phyloP scores from a whole-genome alignment of 2,113 vertebrate species.

The Sinocyclocheilus grahami region DNA sequence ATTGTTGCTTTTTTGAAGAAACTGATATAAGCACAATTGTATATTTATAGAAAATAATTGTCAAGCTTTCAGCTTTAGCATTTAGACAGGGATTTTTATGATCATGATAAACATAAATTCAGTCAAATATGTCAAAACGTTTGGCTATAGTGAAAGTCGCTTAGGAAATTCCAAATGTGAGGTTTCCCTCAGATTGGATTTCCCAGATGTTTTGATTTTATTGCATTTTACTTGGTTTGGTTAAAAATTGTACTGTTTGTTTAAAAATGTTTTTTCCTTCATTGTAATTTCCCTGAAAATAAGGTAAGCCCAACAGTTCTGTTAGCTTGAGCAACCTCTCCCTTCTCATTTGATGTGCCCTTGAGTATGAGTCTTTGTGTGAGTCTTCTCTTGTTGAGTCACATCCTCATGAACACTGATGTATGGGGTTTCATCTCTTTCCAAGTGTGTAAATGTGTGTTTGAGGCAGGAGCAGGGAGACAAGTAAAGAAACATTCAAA shows the following conservation, averaged over 20 bases:
- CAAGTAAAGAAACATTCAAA: neutral
- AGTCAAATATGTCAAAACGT: neutral
- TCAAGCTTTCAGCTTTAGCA: neutral
- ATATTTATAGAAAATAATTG: neutral
- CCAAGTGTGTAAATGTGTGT: neutral
- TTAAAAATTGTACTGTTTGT: neutral
- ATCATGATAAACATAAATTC: neutral
- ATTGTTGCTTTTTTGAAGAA: neutral
- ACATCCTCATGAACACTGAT: constrained; percentile 1
- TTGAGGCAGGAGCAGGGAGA: neutral
- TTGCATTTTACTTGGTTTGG: neutral
- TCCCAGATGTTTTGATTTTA: neutral
- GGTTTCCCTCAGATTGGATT: neutral
- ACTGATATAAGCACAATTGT: neutral
- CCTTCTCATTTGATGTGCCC: neutral
- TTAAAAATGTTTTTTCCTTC: neutral
- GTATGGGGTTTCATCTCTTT: constrained; percentile 1
- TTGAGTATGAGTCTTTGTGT: neutral
- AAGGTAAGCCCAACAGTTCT: neutral
- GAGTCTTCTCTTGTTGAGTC: constrained; percentile 1
- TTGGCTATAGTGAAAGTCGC: neutral
- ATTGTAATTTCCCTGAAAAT: neutral
- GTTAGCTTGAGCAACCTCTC: neutral
- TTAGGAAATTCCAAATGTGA: neutral
- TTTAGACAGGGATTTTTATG: neutral